Percentiles rank a stretch among this genome's conserved stretches.
Conservation (phyloP, 2,113 vertebrate species). For the Scomber japonicus region DNA sequence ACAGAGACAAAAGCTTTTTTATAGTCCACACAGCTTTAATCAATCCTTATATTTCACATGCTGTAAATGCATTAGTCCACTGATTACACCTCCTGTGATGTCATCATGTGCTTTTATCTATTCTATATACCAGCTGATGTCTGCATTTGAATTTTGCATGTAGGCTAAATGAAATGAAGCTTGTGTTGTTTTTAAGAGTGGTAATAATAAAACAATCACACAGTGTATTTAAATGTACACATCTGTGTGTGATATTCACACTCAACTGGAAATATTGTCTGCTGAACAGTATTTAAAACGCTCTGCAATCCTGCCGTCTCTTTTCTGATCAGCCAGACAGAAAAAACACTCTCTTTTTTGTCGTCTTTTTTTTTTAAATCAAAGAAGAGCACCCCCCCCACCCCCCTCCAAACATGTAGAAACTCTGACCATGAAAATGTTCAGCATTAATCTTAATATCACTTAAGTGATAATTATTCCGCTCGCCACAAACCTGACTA, state of each 20-base stretch:
- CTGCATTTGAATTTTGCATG: conserved; percentile 28
- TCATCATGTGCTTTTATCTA: conserved; percentile 23
- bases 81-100: conserved; percentile 53
- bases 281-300: not conserved
- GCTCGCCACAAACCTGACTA: conserved; percentile 95
- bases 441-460: conserved; percentile 95
- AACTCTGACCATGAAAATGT: conserved; percentile 92
- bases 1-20: conserved; percentile 17
- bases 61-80: conserved; percentile 48
- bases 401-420: conserved; percentile 80
- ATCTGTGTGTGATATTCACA: not conserved
- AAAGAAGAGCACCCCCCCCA: conserved; percentile 85
- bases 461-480: conserved; percentile 98
- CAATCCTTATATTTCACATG: conserved; percentile 51
- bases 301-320: not conserved
- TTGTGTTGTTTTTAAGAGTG: not conserved
- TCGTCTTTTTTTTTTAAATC: conserved; percentile 87
- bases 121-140: conserved; percentile 4
- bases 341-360: conserved; percentile 60
- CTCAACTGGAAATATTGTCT: not conserved
- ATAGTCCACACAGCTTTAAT: conserved; percentile 46
- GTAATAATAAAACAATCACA: not conserved
- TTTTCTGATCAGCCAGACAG: conserved; percentile 18
- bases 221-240: not conserved
- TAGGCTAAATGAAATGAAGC: not conserved